Percentiles rank a stretch among this genome's conserved stretches.
These are phyloP conservation scores for Oligia strigilis DNA, from an alignment of 2,888 invertebrate genomes.

Conservation along the genomic window DNA sequence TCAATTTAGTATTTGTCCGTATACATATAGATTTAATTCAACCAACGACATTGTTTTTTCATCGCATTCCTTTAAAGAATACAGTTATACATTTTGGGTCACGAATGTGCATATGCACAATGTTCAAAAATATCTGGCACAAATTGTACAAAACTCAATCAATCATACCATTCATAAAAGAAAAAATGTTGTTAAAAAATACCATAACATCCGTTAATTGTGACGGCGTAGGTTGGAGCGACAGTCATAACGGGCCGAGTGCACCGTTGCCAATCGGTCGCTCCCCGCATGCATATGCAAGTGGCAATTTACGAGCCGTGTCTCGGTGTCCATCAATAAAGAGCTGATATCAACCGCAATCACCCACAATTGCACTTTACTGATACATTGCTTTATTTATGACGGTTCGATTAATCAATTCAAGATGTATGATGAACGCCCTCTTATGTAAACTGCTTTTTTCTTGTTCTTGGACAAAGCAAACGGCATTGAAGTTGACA, in stretches of 20 bases:
- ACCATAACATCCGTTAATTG: conserved; percentile 50
- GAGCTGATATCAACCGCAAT: conserved; percentile 62
- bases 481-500: conserved; percentile 21
- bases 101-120: conserved; percentile 16
- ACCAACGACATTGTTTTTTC: background rate
- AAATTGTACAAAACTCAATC: conserved; percentile 35
- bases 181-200: conserved; percentile 46
- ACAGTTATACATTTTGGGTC: conserved; percentile 36
- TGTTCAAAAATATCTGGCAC: conserved; percentile 33
- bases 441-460: conserved; percentile 18
- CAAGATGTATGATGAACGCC: conserved; percentile 23
- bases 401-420: conserved; percentile 54
- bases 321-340: conserved; percentile 68
- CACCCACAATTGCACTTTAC: conserved; percentile 63
- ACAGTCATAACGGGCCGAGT: conserved; percentile 58
- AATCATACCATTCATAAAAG: conserved; percentile 41
- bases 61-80: conserved; percentile 3
- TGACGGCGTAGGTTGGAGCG: conserved; percentile 53
- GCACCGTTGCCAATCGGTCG: conserved; percentile 62
- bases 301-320: conserved; percentile 66
- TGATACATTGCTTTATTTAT: conserved; percentile 63
- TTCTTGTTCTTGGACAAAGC: conserved; percentile 22
- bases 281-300: conserved; percentile 66
- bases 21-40: conserved; percentile 3
- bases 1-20: background rate